Evolutionary conservation across 2,888 invertebrate species (phyloP), one percentile per base, ranked within the genome.

Genomic region (Proisotoma minuta): DNA sequence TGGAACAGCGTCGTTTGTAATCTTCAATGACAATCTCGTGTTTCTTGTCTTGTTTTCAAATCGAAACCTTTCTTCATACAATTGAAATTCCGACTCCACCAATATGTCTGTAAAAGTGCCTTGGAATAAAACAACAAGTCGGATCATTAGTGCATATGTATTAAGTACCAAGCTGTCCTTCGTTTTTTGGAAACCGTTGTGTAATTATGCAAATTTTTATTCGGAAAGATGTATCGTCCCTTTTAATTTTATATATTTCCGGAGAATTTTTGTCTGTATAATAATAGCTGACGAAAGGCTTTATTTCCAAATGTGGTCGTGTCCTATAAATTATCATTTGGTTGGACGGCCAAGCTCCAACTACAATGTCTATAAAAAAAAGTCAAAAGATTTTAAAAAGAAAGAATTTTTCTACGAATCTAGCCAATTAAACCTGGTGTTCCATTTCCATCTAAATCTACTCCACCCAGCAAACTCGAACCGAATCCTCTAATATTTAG

Each of bases 401-500:
- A 4, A n/a, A n/a, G n/a, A n/a, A n/a, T n/a, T 26, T n/a, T 24
- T 52, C 3, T 5, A 28, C 28, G 8, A 8, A 27, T 28, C 22
- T 12, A 34, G 22, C 22, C 29, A 24, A 40, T 8, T 3, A 29
- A 26, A 65, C 65, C 69, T 34, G 69, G 69, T 10, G 66, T 66
- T 12, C 51, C 48, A 49, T 69, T 69, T 2, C 53, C 61, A 49
- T 69, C 69, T 12, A 69, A 24, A 56, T 69, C 69, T 8, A 57
- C 26, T 20, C 50, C 40, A 22, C 49, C 57, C 20, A 56, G 48
- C 10, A 69, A 22, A 12, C 27, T 51, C 3, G 58, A 54, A 15
- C 69, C 69, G 53, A 66, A 69, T 12, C 64, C 66, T 4, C 20
- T n/a, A 1, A 65, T 27, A n/a, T 39, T 22, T 1, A 48, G 57